Evolutionary conservation across 2,113 vertebrate species (phyloP).

Genomic region (Phyllopteryx taeniolatus): DNA sequence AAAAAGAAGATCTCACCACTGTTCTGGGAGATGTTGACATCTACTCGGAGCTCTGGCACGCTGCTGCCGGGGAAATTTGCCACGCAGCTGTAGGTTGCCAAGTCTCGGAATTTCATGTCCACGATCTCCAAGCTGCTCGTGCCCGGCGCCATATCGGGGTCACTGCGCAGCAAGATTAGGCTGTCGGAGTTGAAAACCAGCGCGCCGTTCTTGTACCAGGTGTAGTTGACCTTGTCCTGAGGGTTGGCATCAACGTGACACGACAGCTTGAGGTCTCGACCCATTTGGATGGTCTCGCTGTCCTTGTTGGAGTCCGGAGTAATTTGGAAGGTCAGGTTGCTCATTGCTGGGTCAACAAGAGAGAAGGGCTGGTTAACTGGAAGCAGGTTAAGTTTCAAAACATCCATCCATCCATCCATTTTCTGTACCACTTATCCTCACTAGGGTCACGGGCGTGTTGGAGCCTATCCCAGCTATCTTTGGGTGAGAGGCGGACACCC

Average conservation of each 20-base stretch:
- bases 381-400: background rate
- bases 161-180: slow-evolving; percentile 87
- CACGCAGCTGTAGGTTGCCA: slow-evolving; percentile 90
- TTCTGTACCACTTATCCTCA: too few species aligned
- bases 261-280: slow-evolving; percentile 94
- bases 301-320: slow-evolving; percentile 98
- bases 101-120: slow-evolving; percentile 93
- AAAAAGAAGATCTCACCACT: slow-evolving; percentile 78
- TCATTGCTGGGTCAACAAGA: slow-evolving; percentile 78
- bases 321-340: slow-evolving; percentile 94
- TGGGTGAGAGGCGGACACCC: too few species aligned
- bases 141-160: slow-evolving; percentile 88
- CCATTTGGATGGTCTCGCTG: slow-evolving; percentile 93
- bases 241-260: slow-evolving; percentile 97
- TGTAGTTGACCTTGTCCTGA: slow-evolving; percentile 95
- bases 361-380: slow-evolving; percentile 5
- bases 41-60: slow-evolving; percentile 86
- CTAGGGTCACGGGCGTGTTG: too few species aligned
- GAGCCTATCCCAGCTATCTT: too few species aligned
- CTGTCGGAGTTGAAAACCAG: slow-evolving; percentile 83
- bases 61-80: slow-evolving; percentile 87
- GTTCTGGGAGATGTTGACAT: slow-evolving; percentile 96
- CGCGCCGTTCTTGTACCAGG: slow-evolving; percentile 92
- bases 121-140: slow-evolving; percentile 96
- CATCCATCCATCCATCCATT: too few species aligned